Percentiles rank a stretch among this genome's conserved stretches.
Conservation (phyloP, 2,888 invertebrate species). For the Blomia tropicalis region DNA sequence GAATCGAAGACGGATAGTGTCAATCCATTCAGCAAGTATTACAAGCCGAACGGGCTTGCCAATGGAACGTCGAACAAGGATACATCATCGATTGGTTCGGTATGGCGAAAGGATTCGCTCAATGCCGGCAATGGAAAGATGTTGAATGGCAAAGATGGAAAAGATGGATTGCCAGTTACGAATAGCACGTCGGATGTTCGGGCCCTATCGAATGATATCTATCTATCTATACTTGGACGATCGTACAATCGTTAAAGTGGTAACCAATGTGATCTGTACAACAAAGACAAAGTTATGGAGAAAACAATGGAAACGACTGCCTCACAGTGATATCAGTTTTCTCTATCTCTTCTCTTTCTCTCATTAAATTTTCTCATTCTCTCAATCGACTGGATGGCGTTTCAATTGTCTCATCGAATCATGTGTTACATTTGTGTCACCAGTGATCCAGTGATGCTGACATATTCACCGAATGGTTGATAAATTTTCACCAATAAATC, state of each 20-base stretch:
- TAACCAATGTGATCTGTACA: background rate
- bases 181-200: slow-evolving; percentile 14
- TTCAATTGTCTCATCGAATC: too few species aligned
- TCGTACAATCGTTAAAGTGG: slow-evolving; percentile 9
- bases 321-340: background rate
- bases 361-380: too few species aligned
- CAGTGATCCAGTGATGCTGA: too few species aligned
- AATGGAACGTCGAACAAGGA: background rate
- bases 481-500: too few species aligned
- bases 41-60: background rate
- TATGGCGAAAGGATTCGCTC: background rate
- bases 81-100: background rate
- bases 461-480: too few species aligned
- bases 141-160: slow-evolving; percentile 12
- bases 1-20: background rate
- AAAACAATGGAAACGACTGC: background rate
- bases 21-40: slow-evolving; percentile 14
- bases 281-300: background rate
- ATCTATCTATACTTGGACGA: slow-evolving; percentile 4
- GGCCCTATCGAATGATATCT: slow-evolving; percentile 2
- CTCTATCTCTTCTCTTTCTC: background rate
- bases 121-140: slow-evolving; percentile 4
- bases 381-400: too few species aligned
- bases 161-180: background rate
- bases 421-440: too few species aligned